These are phyloP conservation scores for Andrena cerasifolii DNA, from an alignment of 1,140 invertebrate genomes.

Conservation along the genomic window DNA sequence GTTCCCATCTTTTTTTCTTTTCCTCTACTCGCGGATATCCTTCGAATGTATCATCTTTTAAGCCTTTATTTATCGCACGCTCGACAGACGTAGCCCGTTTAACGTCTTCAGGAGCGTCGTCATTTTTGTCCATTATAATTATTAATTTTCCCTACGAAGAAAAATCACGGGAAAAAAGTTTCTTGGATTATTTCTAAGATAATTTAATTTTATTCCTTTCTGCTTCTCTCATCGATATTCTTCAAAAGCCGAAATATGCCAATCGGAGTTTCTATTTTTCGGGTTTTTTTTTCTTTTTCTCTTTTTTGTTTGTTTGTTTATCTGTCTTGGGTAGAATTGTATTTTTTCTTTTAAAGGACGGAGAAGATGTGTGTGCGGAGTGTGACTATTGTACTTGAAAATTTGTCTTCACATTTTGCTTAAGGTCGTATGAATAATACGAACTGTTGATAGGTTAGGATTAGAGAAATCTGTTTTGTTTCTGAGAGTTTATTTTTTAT, in stretches of 20 bases:
- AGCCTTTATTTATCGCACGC: slow-evolving; percentile 65
- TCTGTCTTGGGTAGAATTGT: neutral
- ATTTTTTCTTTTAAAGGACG: neutral
- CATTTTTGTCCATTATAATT: slow-evolving; percentile 62
- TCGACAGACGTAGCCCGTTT: slow-evolving; percentile 66
- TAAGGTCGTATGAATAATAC: neutral
- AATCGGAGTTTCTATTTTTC: no score
- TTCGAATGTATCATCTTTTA: slow-evolving; percentile 54
- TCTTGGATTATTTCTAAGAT: neutral
- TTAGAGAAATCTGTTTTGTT: slow-evolving; percentile 15
- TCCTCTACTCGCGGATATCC: slow-evolving; percentile 20
- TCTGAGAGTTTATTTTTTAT: neutral
- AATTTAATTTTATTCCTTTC: neutral
- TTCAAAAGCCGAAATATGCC: no score
- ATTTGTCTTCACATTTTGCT: slow-evolving; percentile 35
- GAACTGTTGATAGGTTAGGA: neutral
- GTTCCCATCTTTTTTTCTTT: slow-evolving; percentile 37
- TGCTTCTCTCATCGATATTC: neutral
- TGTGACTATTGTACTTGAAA: neutral
- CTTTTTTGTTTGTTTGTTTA: no score
- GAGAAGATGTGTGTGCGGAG: neutral
- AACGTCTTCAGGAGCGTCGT: slow-evolving; percentile 45
- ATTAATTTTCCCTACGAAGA: neutral
- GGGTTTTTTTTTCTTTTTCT: no score
- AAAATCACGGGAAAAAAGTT: neutral